These are phyloP conservation scores for Meganola albula DNA, from an alignment of 2,888 invertebrate species.

Conservation along the genomic window DNA sequence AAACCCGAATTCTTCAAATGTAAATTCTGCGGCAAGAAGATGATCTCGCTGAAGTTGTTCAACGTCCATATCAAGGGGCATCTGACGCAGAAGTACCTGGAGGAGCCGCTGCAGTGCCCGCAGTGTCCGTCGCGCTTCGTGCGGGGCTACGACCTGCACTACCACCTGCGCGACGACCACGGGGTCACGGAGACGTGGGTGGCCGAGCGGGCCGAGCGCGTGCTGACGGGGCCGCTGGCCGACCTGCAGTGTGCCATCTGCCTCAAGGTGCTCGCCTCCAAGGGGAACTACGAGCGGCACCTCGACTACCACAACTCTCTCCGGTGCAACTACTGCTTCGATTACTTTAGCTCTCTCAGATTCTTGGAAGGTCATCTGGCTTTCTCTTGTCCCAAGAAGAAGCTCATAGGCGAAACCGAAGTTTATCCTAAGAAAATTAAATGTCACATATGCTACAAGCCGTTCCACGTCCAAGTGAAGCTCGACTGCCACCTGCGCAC, in stretches of 20 bases:
- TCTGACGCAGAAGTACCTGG: constrained; percentile 56
- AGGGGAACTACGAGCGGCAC: constrained; percentile 70
- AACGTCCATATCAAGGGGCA: constrained; percentile 63
- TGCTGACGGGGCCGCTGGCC: constrained; percentile 53
- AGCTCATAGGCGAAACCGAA: constrained; percentile 63
- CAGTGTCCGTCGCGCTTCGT: constrained; percentile 61
- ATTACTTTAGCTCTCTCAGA: constrained; percentile 59
- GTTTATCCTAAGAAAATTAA: constrained; percentile 59
- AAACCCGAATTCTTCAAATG: constrained; percentile 68
- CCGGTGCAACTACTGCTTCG: constrained; percentile 71
- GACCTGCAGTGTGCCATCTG: constrained; percentile 70
- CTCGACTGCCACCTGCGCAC: constrained; percentile 67
- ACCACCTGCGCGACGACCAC: constrained; percentile 63
- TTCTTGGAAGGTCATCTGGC: constrained; percentile 69
- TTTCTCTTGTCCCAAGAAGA: constrained; percentile 64
- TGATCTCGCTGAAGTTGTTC: constrained; percentile 58
- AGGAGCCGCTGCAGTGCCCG: constrained; percentile 59
- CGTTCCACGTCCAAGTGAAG: constrained; percentile 70
- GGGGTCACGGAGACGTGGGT: constrained; percentile 64
- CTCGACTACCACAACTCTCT: constrained; percentile 70
- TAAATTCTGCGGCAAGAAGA: constrained; percentile 68
- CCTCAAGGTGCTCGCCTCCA: constrained; percentile 62
- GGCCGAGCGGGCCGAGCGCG: constrained; percentile 48
- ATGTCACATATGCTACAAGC: constrained; percentile 67
- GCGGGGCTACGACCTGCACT: constrained; percentile 61